A percentile compares a stretch with the other conserved stretches of the same genome.
Conservation (phyloP, 1,140 invertebrate species). For the Solenopsis invicta region DNA sequence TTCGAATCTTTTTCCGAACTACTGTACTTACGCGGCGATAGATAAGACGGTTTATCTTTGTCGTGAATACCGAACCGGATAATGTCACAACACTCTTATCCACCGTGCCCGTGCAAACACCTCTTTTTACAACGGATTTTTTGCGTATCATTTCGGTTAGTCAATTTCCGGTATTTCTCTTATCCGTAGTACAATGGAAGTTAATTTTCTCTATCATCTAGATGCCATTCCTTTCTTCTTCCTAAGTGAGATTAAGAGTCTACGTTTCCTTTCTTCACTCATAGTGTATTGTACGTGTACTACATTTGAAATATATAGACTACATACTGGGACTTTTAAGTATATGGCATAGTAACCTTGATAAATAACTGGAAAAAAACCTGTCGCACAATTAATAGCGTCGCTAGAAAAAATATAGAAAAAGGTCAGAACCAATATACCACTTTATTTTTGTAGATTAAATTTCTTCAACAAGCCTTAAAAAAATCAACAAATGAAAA, state of each 20-base stretch:
- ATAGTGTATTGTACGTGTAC: too few relatives aligned
- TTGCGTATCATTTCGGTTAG: neutral
- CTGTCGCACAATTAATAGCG: too few relatives aligned
- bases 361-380: too few relatives aligned
- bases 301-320: too few relatives aligned
- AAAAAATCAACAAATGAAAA: too few relatives aligned
- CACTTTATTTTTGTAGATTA: too few relatives aligned
- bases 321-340: too few relatives aligned
- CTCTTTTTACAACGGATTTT: neutral
- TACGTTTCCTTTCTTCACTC: neutral
- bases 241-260: neutral
- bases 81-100: conserved; percentile 11
- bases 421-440: too few relatives aligned
- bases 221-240: neutral
- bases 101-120: neutral
- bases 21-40: conserved; percentile 36
- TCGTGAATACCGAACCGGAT: neutral
- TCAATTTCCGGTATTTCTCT: neutral
- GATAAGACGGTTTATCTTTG: conserved; percentile 44
- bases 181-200: neutral
- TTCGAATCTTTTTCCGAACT: conserved; percentile 25
- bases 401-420: too few relatives aligned
- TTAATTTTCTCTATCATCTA: neutral
- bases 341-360: too few relatives aligned
- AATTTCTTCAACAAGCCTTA: too few relatives aligned